Conservation (phyloP, 2,888 invertebrate species). For the Acronicta leporina region DNA sequence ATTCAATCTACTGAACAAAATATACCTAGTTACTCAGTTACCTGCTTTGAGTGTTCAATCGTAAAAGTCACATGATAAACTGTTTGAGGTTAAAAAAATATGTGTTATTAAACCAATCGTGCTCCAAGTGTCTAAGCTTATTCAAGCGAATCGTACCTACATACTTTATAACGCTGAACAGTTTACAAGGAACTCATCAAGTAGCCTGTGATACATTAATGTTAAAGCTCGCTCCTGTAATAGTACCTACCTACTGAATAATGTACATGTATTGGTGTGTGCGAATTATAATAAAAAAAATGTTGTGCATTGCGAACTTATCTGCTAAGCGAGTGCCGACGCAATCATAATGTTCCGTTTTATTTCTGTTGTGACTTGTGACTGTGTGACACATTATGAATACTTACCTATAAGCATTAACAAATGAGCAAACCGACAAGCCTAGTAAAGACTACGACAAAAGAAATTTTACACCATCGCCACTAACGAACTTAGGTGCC, state of each 20-base stretch:
- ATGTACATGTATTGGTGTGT: constrained; percentile 41
- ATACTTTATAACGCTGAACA: background rate
- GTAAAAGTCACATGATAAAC: too few relatives aligned
- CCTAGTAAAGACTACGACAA: constrained; percentile 36
- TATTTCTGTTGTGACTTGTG: too few relatives aligned
- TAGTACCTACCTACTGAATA: constrained; percentile 32
- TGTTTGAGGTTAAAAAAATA: too few relatives aligned
- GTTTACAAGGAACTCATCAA: constrained; percentile 14
- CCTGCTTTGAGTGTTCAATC: too few relatives aligned
- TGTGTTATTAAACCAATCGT: too few relatives aligned
- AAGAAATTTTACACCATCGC: constrained; percentile 41
- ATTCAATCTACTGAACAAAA: too few relatives aligned
- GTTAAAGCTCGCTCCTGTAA: constrained; percentile 22
- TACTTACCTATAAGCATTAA: constrained; percentile 36
- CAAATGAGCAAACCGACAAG: constrained; percentile 12
- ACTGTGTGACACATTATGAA: constrained; percentile 38
- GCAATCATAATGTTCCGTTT: constrained; percentile 19
- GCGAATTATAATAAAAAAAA: constrained; percentile 48
- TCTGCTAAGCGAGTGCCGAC: constrained; percentile 55
- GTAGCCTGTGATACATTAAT: constrained; percentile 51
- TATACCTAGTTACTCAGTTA: too few relatives aligned
- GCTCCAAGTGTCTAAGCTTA: too few relatives aligned
- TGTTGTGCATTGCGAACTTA: constrained; percentile 57
- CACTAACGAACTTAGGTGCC: too few relatives aligned
- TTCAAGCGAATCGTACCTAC: too few relatives aligned